phyloP scores from a whole-genome alignment of 2,113 vertebrate genomes.

The Phoxinus phoxinus region DNA sequence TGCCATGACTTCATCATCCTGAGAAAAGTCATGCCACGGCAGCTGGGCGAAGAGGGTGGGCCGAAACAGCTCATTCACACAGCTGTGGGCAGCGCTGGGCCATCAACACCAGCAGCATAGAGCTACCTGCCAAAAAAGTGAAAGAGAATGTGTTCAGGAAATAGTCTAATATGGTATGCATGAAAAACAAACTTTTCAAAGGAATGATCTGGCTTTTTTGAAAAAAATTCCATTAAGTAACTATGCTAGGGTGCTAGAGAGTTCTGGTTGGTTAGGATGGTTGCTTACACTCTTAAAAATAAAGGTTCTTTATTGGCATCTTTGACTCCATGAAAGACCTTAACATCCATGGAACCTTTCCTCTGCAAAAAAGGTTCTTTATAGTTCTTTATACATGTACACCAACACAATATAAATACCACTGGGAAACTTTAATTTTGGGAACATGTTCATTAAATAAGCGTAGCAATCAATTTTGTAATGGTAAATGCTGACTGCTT shows the following conservation, averaged over 20 bases:
- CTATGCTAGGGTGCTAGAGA: background rate
- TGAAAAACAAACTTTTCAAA: background rate
- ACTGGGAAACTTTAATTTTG: background rate
- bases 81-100: slow-evolving; percentile 33
- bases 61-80: slow-evolving; percentile 27
- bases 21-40: slow-evolving; percentile 13
- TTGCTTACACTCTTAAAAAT: background rate
- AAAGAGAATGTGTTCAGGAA: slow-evolving; percentile 5
- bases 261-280: background rate
- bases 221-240: too few relatives aligned
- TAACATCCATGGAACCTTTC: background rate
- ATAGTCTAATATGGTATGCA: background rate
- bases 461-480: background rate
- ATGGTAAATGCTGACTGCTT: background rate
- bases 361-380: background rate
- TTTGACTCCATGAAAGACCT: background rate
- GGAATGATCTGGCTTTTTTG: background rate
- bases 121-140: slow-evolving; percentile 26
- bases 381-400: background rate
- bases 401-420: background rate
- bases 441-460: background rate
- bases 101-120: slow-evolving; percentile 19
- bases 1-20: slow-evolving; percentile 44
- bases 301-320: background rate
- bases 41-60: slow-evolving; percentile 1